phyloP scores from a whole-genome alignment of 2,113 vertebrate genomes.

The Pedionomus torquatus region DNA sequence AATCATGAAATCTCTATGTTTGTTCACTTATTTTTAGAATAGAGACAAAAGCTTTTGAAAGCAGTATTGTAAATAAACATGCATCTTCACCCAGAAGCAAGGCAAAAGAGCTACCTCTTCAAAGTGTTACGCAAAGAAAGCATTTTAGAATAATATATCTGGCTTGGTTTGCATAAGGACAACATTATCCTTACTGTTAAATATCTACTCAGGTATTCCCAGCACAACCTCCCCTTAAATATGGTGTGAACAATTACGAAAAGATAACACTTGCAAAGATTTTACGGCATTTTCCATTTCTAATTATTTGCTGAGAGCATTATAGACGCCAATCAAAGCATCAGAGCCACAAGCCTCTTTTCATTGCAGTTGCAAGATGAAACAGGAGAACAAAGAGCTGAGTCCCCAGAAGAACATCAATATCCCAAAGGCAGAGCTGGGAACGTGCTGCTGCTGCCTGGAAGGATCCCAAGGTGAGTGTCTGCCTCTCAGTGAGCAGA shows the following conservation, averaged over 20 bases:
- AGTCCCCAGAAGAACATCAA: background rate
- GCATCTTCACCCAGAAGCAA: background rate
- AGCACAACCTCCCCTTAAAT: background rate
- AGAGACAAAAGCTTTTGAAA: background rate
- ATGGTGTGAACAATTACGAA: accelerated
- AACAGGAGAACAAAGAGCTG: background rate
- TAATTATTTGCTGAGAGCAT: background rate
- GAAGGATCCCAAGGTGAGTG: background rate
- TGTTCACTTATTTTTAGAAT: background rate
- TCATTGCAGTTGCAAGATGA: background rate
- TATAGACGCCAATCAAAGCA: background rate
- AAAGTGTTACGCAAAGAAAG: background rate
- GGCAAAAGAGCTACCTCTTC: background rate
- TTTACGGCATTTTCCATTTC: background rate
- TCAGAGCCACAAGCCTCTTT: background rate
- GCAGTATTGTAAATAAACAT: background rate
- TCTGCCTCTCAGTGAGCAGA: background rate
- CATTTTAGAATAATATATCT: background rate
- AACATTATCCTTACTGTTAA: background rate
- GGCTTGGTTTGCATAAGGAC: background rate
- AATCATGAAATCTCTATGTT: background rate
- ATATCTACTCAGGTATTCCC: background rate
- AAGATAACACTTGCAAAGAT: background rate
- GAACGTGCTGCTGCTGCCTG: background rate
- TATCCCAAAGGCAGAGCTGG: background rate